A percentile compares a stretch with the other conserved stretches of the same genome.
phyloP scores from a whole-genome alignment of 2,113 vertebrate species.

The Myotis lucifugus region DNA sequence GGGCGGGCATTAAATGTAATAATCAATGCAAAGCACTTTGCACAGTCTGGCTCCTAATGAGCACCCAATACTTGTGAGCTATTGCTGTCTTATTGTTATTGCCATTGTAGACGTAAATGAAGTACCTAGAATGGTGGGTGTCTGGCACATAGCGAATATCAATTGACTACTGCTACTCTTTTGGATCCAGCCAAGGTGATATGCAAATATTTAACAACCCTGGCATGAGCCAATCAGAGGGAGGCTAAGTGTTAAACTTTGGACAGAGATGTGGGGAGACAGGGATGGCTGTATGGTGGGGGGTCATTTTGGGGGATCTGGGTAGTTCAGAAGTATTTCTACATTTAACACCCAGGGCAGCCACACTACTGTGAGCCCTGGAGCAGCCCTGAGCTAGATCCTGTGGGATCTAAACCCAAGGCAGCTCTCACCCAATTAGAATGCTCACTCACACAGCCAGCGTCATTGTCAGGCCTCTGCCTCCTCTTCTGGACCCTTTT shows the following conservation, averaged over 20 bases:
- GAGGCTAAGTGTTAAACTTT: not conserved
- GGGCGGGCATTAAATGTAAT: not conserved
- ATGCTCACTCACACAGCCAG: not conserved
- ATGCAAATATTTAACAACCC: not conserved
- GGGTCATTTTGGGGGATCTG: not conserved
- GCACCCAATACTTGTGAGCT: not conserved
- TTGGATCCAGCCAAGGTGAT: not conserved
- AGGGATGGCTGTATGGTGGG: not conserved
- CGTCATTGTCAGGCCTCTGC: not conserved
- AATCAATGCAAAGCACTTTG: not conserved
- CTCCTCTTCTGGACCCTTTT: not conserved
- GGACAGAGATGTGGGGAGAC: not conserved
- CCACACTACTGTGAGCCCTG: not conserved
- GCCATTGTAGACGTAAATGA: not conserved
- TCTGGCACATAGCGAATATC: not conserved
- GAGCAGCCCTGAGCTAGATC: not conserved
- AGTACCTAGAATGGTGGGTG: not conserved
- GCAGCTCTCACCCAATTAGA: not conserved
- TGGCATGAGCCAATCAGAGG: not conserved
- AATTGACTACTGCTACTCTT: not conserved
- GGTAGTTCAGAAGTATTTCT: not conserved
- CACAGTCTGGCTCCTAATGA: not conserved
- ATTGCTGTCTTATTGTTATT: too few relatives aligned
- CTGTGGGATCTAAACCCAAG: not conserved
- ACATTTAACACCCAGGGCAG: not conserved